These are phyloP conservation scores for Streptopelia turtur DNA, from an alignment of 2,797 vertebrate genomes.

Conservation along the genomic window DNA sequence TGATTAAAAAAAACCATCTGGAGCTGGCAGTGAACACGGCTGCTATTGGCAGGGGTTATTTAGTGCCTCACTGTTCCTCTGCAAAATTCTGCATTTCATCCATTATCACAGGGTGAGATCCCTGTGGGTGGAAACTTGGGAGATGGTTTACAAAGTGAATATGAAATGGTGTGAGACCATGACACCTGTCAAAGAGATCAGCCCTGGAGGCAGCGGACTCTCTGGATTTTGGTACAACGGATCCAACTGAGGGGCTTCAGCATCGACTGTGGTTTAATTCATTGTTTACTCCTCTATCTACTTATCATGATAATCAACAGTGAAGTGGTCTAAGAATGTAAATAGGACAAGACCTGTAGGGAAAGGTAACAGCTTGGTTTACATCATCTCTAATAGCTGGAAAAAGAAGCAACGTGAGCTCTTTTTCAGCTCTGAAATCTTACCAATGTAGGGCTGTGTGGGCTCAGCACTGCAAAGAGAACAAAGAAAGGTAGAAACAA, in stretches of 20 bases:
- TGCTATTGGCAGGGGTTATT: slow-evolving; percentile 65
- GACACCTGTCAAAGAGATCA: neutral
- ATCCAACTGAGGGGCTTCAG: neutral
- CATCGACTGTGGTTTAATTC: neutral
- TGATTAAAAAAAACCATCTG: slow-evolving; percentile 68
- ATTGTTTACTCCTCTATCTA: neutral
- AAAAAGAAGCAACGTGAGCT: neutral
- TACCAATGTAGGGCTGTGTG: neutral
- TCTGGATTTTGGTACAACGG: neutral
- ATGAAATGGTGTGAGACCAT: neutral
- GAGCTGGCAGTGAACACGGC: slow-evolving; percentile 44
- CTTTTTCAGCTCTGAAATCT: neutral
- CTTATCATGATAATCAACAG: neutral
- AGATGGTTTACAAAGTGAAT: neutral
- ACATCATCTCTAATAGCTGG: neutral
- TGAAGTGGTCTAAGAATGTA: neutral
- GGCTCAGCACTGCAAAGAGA: neutral
- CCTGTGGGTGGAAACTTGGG: slow-evolving; percentile 2
- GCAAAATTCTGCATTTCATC: slow-evolving; percentile 6
- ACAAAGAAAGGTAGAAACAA: neutral
- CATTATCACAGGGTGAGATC: slow-evolving; percentile 22
- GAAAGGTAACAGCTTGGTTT: neutral
- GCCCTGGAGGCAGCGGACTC: neutral
- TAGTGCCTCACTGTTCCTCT: slow-evolving; percentile 3
- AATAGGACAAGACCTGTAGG: neutral